Evolutionary conservation across 2,888 invertebrate genomes (phyloP), one percentile per base, ranked within the genome.

Genomic region (Bembecia ichneumoniformis): DNA sequence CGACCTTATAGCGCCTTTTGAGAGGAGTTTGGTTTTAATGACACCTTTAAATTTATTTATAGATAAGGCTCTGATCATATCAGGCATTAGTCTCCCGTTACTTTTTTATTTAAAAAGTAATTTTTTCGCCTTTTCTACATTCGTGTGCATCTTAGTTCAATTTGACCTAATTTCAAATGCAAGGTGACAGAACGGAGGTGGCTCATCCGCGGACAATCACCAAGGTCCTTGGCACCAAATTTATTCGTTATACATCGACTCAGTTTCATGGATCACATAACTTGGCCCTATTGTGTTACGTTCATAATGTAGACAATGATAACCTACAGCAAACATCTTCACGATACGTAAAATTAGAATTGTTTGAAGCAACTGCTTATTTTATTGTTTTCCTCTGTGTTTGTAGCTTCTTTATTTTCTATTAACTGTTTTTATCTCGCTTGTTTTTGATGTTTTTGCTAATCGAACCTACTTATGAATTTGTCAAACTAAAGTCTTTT

Each of bases 151-250:
- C 34, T 54, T 52, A 36, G 34, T 45, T 45, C 49, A 53, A 57
- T 58, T 68, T 65, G 74, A 68, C 70, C 75, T 62, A 68, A 71
- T 77, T 76, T 56, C 53, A 60, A 65, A 60, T 55, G 64, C 74
- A 79, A 82, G 74, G 81, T 70, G 79, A 81, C 81, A 77, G 74
- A 69, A 56, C 56, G 59, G 62, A 61, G 52, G 56, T 15, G 46
- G 57, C 62, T 68, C 76, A 78, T 78, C 78, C 74, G 68, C 52
- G 58, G 59, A 66, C 70, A 66, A 76, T 79, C 77, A 60, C 74
- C 58, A 58, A 55, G 55, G 77, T 79, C 84, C 84, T 84, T 84
- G 84, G 77, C 82, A 80, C 72, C 62, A 68, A 73, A 73, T 65
- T 62, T 14, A 49, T 49, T 55, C 55, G 58, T 58, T 56, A 60